Percentiles rank a stretch among this genome's conserved stretches.
Conservation (phyloP, 2,888 invertebrate species). For the Eupsilia transversa region DNA sequence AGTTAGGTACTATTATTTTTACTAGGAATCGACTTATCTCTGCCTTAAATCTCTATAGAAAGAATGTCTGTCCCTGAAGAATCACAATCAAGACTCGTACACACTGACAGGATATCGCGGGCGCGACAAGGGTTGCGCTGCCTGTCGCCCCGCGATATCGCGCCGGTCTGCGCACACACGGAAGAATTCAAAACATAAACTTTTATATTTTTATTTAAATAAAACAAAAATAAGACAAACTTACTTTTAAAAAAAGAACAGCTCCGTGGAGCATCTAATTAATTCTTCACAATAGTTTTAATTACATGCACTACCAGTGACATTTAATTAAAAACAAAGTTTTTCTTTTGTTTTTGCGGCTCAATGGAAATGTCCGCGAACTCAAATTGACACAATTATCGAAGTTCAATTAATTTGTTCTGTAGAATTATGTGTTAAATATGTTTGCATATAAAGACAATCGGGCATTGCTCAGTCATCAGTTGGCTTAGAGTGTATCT, state of each 20-base stretch:
- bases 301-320: constrained; percentile 42
- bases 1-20: neutral
- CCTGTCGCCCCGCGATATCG: too few species aligned
- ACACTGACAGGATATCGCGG: too few species aligned
- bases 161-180: too few species aligned
- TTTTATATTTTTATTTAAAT: neutral
- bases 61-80: neutral
- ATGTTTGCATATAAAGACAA: neutral
- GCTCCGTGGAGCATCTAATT: constrained; percentile 39
- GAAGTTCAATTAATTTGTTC: constrained; percentile 10
- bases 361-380: constrained; percentile 7
- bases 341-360: constrained; percentile 10
- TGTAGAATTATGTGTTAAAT: neutral
- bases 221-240: constrained; percentile 2
- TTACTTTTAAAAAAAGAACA: constrained; percentile 23
- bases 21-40: neutral
- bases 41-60: neutral
- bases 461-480: neutral
- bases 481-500: neutral
- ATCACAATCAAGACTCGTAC: too few species aligned
- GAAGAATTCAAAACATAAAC: neutral
- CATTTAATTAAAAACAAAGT: constrained; percentile 42
- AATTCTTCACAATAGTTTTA: constrained; percentile 43
- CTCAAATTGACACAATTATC: constrained; percentile 4
- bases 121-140: too few species aligned